Evolutionary conservation across 2,797 vertebrate genomes (phyloP).

Genomic region (Sebastes oblongus): DNA sequence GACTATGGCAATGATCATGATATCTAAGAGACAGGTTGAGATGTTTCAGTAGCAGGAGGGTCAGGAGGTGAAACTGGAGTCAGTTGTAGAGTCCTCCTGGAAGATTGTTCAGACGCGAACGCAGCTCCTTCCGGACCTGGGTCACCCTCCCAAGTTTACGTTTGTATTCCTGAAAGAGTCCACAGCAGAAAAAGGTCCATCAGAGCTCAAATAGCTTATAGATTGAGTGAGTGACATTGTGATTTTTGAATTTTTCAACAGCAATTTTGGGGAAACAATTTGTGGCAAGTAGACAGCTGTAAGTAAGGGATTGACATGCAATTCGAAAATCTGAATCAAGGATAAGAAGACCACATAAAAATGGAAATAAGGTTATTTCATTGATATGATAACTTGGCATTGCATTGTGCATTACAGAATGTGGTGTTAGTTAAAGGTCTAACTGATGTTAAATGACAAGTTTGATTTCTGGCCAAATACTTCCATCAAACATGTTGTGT

Average conservation of each 20-base stretch:
- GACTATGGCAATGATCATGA: constrained; percentile 40
- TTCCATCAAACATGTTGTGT: neutral
- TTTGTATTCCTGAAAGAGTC: constrained; percentile 93
- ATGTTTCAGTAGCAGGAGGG: constrained; percentile 40
- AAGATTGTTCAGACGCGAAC: constrained; percentile 91
- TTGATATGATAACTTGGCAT: too few species aligned
- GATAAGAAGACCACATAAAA: neutral
- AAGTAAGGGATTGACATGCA: neutral
- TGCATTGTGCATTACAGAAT: neutral
- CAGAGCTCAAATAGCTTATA: constrained; percentile 15
- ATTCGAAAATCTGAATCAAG: neutral
- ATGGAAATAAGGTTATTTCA: neutral
- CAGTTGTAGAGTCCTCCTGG: constrained; percentile 91
- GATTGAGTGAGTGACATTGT: neutral
- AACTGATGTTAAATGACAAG: neutral
- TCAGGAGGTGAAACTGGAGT: constrained; percentile 42
- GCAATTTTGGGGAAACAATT: neutral
- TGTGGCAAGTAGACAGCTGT: neutral
- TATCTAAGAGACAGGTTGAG: constrained; percentile 21
- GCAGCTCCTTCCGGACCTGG: constrained; percentile 96
- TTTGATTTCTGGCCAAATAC: neutral
- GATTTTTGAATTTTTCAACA: neutral
- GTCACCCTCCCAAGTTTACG: constrained; percentile 94
- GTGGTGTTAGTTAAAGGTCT: neutral
- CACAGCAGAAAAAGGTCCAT: constrained; percentile 56